Percentiles rank a stretch among this genome's conserved stretches.
Evolutionary conservation across 2,888 invertebrate genomes (phyloP).

Genomic region (Acleris emargana): DNA sequence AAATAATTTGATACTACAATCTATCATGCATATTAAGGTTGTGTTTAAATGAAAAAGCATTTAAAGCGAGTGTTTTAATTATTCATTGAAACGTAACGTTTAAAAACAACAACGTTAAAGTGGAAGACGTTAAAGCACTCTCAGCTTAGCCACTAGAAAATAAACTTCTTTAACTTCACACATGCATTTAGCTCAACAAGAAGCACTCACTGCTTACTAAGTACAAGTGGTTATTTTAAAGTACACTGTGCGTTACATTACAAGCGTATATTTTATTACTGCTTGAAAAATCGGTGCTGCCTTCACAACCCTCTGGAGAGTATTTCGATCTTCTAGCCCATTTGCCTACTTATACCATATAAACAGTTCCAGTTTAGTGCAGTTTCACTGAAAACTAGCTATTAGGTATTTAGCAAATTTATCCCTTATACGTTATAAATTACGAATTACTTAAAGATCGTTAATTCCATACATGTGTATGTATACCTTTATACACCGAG

Average conservation of each 20-base stretch:
- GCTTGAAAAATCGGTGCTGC: conserved; percentile 8
- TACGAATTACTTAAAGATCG: background rate
- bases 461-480: too few species aligned
- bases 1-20: too few species aligned
- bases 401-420: too few species aligned
- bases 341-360: background rate
- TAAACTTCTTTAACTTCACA: background rate
- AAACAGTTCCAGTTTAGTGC: background rate
- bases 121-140: background rate
- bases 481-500: too few species aligned
- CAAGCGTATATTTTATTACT: conserved; percentile 3
- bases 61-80: too few species aligned
- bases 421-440: background rate
- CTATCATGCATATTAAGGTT: too few species aligned
- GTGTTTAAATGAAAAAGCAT: too few species aligned
- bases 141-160: background rate
- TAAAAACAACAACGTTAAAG: background rate
- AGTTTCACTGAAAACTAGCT: background rate
- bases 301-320: background rate
- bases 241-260: background rate
- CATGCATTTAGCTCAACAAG: background rate
- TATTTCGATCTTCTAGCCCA: background rate
- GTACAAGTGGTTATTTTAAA: background rate
- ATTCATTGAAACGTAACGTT: too few species aligned
- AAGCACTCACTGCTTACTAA: background rate